Evolutionary conservation across 2,888 invertebrate species (phyloP), one percentile per base, ranked within the genome.

Genomic region (Cheilosia urbana): DNA sequence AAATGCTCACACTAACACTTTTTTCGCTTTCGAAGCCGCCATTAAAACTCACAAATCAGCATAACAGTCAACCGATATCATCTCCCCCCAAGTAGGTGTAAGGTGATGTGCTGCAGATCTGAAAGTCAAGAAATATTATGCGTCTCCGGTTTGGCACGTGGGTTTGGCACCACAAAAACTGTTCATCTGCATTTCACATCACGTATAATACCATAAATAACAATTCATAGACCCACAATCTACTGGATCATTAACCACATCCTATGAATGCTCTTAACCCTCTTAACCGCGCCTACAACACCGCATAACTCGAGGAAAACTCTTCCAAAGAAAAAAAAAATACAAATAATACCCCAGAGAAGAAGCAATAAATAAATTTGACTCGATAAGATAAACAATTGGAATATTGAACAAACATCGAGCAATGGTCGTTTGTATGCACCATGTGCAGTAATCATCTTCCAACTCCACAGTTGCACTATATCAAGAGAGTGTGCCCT

Each of bases 281-380:
- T 51, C 69, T 75, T 84, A 47, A 40, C 65, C 53, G 65, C 75
- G 69, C 79, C 60, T 66, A 58, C 84, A 75, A 55, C 63, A 30
- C n/a, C 75, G 24, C 51, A 68, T 63, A 75, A 80, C 19, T 75
- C 73, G 65, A 63, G 4, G 11, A 13, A 49, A 51, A 58, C 65
- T 76, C 71, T 78, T 79, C 63, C 53, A 75, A n/a, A 66, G 45
- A 34, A 24, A 2, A 66, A 58, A 11, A 27, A 45, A 42, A 47
- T 13, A 40, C n/a, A 34, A 17, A 51, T 37, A 30, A 24, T 3
- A 45, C 21, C 5, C 51, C 17, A 27, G 66, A 30, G 24, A 53
- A 42, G 69, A 78, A 55, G 68, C 73, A 68, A 83, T 83, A 72
- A 78, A 75, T 84, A 84, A 84, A 79, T 84, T 71, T 49, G 47